Conservation (phyloP, 2,888 invertebrate genomes). For the Epsilonema sp. region DNA sequence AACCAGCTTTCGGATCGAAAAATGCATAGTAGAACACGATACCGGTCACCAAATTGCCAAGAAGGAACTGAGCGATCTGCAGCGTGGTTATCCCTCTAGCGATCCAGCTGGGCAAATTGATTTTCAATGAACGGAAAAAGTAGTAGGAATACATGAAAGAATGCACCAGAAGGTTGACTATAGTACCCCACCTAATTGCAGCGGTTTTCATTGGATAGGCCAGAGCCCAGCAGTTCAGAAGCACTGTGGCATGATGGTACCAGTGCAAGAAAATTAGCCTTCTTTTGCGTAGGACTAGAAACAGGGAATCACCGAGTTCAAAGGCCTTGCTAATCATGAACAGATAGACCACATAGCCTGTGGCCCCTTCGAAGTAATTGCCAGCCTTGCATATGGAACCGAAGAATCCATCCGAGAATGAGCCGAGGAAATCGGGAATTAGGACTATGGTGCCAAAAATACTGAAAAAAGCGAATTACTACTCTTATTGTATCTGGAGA, state of each 20-base stretch:
- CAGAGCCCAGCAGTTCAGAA: conserved; percentile 11
- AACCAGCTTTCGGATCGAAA: not conserved
- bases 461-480: too few relatives aligned
- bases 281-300: not conserved
- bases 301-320: not conserved
- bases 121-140: conserved; percentile 61
- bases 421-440: too few relatives aligned
- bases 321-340: not conserved
- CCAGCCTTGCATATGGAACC: too few relatives aligned
- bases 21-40: not conserved
- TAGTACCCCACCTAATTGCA: conserved; percentile 11
- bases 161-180: too few relatives aligned
- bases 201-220: conserved; percentile 8
- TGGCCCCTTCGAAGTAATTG: too few relatives aligned
- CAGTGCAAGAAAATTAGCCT: conserved; percentile 1
- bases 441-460: too few relatives aligned
- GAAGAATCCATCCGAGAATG: too few relatives aligned
- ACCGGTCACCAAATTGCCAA: not conserved
- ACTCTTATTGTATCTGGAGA: too few relatives aligned
- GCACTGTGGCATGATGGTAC: conserved; percentile 12
- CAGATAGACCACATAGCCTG: too few relatives aligned
- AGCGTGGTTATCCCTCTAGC: not conserved
- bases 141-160: conserved; percentile 78
- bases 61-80: not conserved
- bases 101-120: conserved; percentile 21